Base-by-base conservation (phyloP, 2,113 vertebrate genomes). In the Lethenteron reissneri region DNA sequence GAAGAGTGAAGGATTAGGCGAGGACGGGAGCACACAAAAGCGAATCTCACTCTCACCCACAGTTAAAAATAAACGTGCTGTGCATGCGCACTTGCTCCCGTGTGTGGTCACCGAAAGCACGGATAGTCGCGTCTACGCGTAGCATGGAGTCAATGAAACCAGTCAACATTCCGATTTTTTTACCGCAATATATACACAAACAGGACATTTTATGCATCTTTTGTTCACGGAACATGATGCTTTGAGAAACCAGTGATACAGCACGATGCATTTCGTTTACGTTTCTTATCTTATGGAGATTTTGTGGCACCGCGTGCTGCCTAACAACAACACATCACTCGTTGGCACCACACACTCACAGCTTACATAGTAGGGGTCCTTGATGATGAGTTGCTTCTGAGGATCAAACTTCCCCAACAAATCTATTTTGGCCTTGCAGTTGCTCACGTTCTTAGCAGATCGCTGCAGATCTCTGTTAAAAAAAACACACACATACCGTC, bases 281-380 rank as follows among this genome's bases (percentile, higher is more conserved):
- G 7, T 12, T n/a, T 56, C 21, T 68, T 12, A n/a, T 15, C 14
- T 21, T 56, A 69, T 56, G 10, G 41, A 57, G 41, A n/a, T 69
- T 21, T 69, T 4, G 3, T 10, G 57, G 15, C 56, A 17, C 57
- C 57, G 17, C 57, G 69, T 60, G 64, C 57, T 21, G 10, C 57
- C 2, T 25, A 72, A 19, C 12, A 25, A 72, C 10, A 69, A 56
- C 68, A 69, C 60, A 11, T 17, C 58, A 70, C 56, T 58, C 57
- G 58, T 21, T 12, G 15, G 15, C 62, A 71, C 41, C 41, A 41
- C 41, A 2, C 6, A 57, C 58, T 71, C 7, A 56, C 17, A 59
- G 88, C 84, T 82, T 83, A 94, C 89, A 71, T 89, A 88, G 80
- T 89, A 92, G 0, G 87, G 85, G 77, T 92, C 87, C 78, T 86